Evolutionary conservation across 1,140 invertebrate genomes (phyloP).

Genomic region (Hermetia illucens): DNA sequence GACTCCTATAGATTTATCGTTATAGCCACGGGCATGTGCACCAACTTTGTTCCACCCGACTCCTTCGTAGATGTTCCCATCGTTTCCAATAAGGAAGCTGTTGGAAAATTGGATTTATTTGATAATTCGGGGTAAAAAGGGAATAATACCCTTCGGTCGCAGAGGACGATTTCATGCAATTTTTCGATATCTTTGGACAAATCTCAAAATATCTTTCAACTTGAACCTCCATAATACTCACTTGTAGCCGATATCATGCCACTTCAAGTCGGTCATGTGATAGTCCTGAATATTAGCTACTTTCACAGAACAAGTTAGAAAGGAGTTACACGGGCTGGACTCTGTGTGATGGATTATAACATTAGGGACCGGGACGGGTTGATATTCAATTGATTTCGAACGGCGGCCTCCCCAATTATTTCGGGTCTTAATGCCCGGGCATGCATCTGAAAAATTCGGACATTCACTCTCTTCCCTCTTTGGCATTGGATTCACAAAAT

Average conservation of each 20-base stretch:
- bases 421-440: conserved; percentile 22
- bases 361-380: conserved; percentile 36
- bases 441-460: no score
- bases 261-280: conserved; percentile 19
- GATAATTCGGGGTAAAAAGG: no score
- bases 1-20: conserved; percentile 47
- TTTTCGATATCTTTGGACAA: no score
- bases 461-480: no score
- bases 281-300: conserved; percentile 21
- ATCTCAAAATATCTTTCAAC: no score
- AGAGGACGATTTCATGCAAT: no score
- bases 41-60: conserved; percentile 57
- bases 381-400: conserved; percentile 34
- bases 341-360: conserved; percentile 60
- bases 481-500: no score
- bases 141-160: no score
- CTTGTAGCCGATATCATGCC: conserved; percentile 25
- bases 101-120: no score
- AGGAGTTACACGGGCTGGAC: conserved; percentile 36
- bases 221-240: no score
- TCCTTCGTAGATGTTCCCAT: conserved; percentile 64
- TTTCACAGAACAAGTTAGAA: conserved; percentile 29
- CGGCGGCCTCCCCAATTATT: conserved; percentile 27
- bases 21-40: conserved; percentile 52
- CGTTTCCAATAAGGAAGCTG: conserved; percentile 62